phyloP scores from a whole-genome alignment of 2,113 vertebrate species.

The Poecile atricapillus region DNA sequence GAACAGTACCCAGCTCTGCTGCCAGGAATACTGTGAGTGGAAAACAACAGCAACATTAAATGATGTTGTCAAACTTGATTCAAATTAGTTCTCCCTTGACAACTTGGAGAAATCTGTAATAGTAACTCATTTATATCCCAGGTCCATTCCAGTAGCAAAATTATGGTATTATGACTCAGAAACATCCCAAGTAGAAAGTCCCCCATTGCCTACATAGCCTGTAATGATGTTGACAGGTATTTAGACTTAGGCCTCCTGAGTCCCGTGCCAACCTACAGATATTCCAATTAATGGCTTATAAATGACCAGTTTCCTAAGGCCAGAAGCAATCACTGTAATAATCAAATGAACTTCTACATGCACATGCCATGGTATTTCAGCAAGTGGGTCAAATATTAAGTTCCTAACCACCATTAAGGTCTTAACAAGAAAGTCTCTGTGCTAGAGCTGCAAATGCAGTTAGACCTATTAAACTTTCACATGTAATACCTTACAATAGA shows the following conservation, averaged over 20 bases:
- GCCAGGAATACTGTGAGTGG: fast-evolving
- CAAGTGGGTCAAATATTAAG: not conserved
- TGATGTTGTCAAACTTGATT: not conserved
- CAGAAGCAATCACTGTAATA: not conserved
- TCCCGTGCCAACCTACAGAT: not conserved
- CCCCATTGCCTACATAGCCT: not conserved
- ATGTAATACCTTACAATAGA: not conserved
- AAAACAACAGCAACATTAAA: not conserved
- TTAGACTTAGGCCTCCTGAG: fast-evolving
- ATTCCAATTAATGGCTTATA: not conserved
- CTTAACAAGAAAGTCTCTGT: not conserved
- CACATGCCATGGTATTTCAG: not conserved
- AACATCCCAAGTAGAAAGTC: not conserved
- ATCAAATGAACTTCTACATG: not conserved
- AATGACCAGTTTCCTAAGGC: not conserved
- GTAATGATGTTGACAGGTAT: not conserved
- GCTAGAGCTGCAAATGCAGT: not conserved
- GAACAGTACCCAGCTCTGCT: not conserved
- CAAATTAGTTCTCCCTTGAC: not conserved
- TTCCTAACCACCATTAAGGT: not conserved
- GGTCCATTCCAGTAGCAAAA: not conserved
- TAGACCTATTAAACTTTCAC: not conserved
- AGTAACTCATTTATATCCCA: not conserved
- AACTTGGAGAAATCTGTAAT: not conserved
- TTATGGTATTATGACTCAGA: not conserved